These are phyloP conservation scores for Trichopoda pennipes DNA, from an alignment of 2,888 invertebrate species.

Conservation along the genomic window DNA sequence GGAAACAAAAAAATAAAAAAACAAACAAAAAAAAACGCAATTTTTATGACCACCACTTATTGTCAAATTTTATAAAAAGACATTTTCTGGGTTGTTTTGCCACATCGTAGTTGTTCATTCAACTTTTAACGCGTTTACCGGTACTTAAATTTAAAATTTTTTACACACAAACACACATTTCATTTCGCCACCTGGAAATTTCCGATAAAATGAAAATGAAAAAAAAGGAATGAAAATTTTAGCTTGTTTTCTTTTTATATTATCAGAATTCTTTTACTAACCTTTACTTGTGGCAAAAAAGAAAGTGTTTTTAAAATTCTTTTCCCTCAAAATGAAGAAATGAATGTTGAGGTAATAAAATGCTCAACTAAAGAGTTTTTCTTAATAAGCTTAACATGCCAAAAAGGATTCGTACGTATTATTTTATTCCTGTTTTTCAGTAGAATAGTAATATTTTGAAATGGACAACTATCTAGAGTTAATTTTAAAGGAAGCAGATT, in stretches of 20 bases:
- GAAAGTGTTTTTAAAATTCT: conserved; percentile 17
- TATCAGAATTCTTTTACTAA: conserved; percentile 32
- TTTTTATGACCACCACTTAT: conserved; percentile 51
- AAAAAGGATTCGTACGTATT: conserved; percentile 19
- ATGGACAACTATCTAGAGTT: not conserved
- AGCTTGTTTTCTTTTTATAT: conserved; percentile 18
- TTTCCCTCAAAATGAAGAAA: not conserved
- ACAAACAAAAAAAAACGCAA: conserved; percentile 26
- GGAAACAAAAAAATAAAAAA: not conserved
- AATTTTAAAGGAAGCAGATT: too few relatives aligned
- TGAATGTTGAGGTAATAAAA: conserved; percentile 21
- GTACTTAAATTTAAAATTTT: conserved; percentile 2
- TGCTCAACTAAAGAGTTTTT: conserved; percentile 29
- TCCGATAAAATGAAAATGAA: conserved; percentile 53
- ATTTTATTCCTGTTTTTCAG: conserved; percentile 8
- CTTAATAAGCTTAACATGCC: conserved; percentile 52
- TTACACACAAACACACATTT: not conserved
- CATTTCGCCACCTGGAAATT: conserved; percentile 55
- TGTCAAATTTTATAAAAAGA: conserved; percentile 54
- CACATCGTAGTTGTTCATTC: conserved; percentile 50
- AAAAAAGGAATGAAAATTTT: conserved; percentile 13
- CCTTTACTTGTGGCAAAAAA: not conserved
- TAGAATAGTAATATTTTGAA: not conserved
- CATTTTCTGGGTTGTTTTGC: conserved; percentile 56
- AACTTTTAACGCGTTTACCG: conserved; percentile 35